These are phyloP conservation scores for Ferrisia virgata DNA, from an alignment of 2,888 invertebrate genomes.

Conservation along the genomic window DNA sequence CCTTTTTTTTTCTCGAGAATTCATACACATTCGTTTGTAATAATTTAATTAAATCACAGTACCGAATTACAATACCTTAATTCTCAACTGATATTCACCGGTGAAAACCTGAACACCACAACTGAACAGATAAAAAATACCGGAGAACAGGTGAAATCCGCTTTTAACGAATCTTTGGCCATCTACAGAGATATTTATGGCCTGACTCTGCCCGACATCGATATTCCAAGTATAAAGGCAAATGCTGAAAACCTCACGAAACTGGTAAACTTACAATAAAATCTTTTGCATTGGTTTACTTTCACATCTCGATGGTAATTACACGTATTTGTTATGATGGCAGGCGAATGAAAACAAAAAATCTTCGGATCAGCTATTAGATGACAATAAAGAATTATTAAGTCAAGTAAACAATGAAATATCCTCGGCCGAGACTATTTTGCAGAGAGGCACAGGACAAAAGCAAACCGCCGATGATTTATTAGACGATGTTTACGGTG, in stretches of 20 bases:
- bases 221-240: conserved; percentile 66
- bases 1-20: conserved; percentile 25
- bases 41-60: conserved; percentile 55
- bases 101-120: conserved; percentile 68
- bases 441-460: conserved; percentile 61
- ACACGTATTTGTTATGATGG: conserved; percentile 51
- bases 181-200: conserved; percentile 76
- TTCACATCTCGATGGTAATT: not conserved
- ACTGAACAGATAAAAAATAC: conserved; percentile 71
- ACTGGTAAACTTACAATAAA: conserved; percentile 58
- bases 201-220: conserved; percentile 72
- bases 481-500: conserved; percentile 72
- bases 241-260: conserved; percentile 67
- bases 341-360: conserved; percentile 58
- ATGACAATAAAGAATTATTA: conserved; percentile 55
- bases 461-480: conserved; percentile 78
- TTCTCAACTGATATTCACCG: conserved; percentile 65
- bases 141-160: conserved; percentile 65
- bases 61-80: conserved; percentile 67
- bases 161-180: conserved; percentile 77
- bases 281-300: not conserved
- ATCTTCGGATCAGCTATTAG: conserved; percentile 67
- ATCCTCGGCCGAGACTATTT: conserved; percentile 52
- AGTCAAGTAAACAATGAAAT: conserved; percentile 55
- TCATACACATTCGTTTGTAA: not conserved